Evolutionary conservation across 2,797 vertebrate genomes (phyloP), one percentile per base, ranked within the genome.

Genomic region (Acipenser transmontanus): DNA sequence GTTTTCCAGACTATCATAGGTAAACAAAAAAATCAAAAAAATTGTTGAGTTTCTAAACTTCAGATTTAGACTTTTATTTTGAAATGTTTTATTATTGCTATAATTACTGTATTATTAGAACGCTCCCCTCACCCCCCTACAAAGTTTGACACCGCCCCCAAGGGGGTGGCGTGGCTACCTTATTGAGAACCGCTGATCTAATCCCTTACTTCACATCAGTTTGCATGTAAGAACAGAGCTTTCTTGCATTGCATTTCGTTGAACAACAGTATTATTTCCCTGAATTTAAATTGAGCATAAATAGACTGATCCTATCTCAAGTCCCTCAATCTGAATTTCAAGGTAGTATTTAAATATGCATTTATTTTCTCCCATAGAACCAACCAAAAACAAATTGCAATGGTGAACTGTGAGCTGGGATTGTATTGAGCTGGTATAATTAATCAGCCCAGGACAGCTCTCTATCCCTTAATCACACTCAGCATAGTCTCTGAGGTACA

Each of bases 401-500:
- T 63, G 63, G 57, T 13, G 56, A 63, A 8, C 13, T 59, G 63
- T 56, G 49, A 14, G 49, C 56, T 65, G 78, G 76, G 82, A 79
- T 87, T 93, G 91, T 90, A 81, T 87, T 82, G 81, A 88, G 85
- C 90, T 93, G 88, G 91, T 93, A 91, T 89, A 90, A 91, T 89
- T 93, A 93, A 92, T 93, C 90, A 91, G 90, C 78, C 86, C 82
- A 72, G 77, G 88, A 86, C 88, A 91, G 80, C 87, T 88, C 88
- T 94, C 94, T 93, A 95, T 94, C 93, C 91, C 81, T 94, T 95
- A 91, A 95, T 95, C 90, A 89, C 86, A 83, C 90, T 92, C 85
- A 85, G 81, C 87, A 77, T 79, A 90, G 87, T 87, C 83, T 83
- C 82, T 83, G 83, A 85, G 84, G 78, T 80, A 84, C 80, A 74